Evolutionary conservation across 2,113 vertebrate species (phyloP).

Genomic region (Chelonoidis abingdonii): DNA sequence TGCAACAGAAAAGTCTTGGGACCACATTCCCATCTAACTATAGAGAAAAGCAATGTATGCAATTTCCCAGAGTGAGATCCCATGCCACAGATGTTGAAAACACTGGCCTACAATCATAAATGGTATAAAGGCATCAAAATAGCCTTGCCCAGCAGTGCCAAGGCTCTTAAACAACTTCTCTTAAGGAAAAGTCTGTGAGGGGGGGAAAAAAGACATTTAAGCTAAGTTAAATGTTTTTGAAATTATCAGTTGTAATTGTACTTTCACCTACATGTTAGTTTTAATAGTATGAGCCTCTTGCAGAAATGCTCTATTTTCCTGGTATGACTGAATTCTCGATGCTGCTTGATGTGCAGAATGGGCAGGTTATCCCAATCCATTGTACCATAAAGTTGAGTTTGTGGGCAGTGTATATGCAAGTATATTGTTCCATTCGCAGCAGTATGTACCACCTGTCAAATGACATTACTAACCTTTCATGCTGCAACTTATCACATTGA

Average conservation of each 20-base stretch:
- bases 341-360: background rate
- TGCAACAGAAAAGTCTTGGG: background rate
- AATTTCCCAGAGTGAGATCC: background rate
- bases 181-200: background rate
- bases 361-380: background rate
- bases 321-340: background rate
- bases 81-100: background rate
- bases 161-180: background rate
- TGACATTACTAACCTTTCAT: background rate
- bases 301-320: background rate
- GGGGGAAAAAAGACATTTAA: background rate
- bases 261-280: background rate
- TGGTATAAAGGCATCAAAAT: background rate
- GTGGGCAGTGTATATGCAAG: background rate
- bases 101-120: background rate
- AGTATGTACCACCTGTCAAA: background rate
- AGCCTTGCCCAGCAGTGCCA: background rate
- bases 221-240: background rate
- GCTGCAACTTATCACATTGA: background rate
- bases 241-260: background rate
- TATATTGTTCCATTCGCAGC: background rate
- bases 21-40: background rate
- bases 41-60: background rate
- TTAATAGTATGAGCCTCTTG: background rate
- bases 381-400: background rate